Evolutionary conservation across 1,140 invertebrate species (phyloP), one percentile per base, ranked within the genome.

Genomic region (Tetranychus urticae): DNA sequence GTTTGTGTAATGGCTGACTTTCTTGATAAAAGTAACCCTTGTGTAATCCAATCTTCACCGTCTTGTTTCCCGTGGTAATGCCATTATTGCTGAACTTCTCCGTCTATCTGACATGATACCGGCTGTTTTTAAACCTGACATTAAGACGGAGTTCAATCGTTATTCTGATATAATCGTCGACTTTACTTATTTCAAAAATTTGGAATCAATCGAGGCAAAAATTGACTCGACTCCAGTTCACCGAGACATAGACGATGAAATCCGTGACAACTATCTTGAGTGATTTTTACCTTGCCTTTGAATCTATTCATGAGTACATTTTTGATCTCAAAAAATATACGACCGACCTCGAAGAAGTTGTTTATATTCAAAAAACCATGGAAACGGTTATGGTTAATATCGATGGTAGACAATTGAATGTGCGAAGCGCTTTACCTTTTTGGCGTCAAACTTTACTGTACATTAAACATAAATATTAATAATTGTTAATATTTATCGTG

Each of bases 331-430:
- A 90, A 63, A 71, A 71, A 64, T 96, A 86, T 74, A 71, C 97
- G 2, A 85, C 92, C 67, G 90, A 97, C 71, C 72, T 97, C 10
- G 82, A 89, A 69, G 86, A 91, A 72, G 88, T n/a, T n/a, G 88
- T 4, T 62, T 96, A 88, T 71, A 90, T 97, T 68, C 91, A 97
- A 70, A 87, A 93, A 71, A 85, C 81, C 12, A 70, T 97, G 59
- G 91, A 97, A 71, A 82, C 81, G 63, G 81, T 97, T 56, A 80
- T 97, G 68, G 76, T 84, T 61, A 86, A 92, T 77, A 79, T 84
- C 63, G 92, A 97, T 80, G 92, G 90, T 47, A 89, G 89, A 75
- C 92, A 97, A 75, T 97, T n/a, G n/a, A 42, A 75, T 97, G 87
- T 91, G 88, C 76, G 92, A 97, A 76, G 81, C 86, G 8, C 73